Conservation (phyloP, 2,888 invertebrate genomes). For the Hedya salicella region DNA sequence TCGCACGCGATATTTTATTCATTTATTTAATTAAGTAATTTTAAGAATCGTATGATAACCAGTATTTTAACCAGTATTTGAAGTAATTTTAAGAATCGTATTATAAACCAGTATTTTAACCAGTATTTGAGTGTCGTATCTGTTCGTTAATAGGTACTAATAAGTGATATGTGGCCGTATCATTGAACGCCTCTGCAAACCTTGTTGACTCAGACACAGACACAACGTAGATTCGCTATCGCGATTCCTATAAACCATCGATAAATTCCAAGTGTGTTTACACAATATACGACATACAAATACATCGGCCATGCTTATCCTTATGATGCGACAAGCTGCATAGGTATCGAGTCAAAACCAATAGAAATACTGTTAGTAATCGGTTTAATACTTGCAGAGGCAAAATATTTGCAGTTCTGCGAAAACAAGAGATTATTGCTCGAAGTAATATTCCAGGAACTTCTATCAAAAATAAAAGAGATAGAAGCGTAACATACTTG, state of each 20-base stretch:
- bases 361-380: not conserved
- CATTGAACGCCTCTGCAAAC: conserved; percentile 17
- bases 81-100: too few relatives aligned
- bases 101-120: too few relatives aligned
- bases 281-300: conserved; percentile 11
- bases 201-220: conserved; percentile 42
- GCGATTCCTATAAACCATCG: conserved; percentile 47
- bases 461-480: too few relatives aligned
- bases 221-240: conserved; percentile 54
- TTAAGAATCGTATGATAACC: too few relatives aligned
- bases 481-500: too few relatives aligned
- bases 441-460: not conserved
- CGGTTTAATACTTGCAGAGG: not conserved
- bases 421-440: not conserved
- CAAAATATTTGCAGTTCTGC: not conserved
- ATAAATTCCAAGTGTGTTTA: conserved; percentile 42
- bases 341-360: conserved; percentile 2
- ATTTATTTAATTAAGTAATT: too few relatives aligned
- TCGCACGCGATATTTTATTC: too few relatives aligned
- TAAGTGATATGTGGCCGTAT: too few relatives aligned
- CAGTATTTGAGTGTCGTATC: too few relatives aligned
- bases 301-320: conserved; percentile 7
- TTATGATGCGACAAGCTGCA: conserved; percentile 10
- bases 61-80: too few relatives aligned
- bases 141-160: too few relatives aligned